These are phyloP conservation scores for Trematomus bernacchii DNA, from an alignment of 2,797 vertebrate genomes.

Conservation along the genomic window DNA sequence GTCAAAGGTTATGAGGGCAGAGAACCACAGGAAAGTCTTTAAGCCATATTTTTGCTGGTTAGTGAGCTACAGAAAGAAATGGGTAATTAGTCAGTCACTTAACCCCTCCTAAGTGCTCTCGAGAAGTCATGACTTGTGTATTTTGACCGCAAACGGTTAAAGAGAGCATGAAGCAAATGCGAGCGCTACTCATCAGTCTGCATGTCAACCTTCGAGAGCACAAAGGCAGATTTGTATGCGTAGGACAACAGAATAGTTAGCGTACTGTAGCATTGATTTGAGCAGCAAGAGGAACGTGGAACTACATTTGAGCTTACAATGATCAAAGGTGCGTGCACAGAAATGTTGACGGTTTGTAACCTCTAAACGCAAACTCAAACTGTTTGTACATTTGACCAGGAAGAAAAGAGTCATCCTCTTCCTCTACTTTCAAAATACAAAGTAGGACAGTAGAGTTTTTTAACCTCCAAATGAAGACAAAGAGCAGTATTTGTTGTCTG, in stretches of 20 bases:
- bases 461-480: constrained; percentile 19
- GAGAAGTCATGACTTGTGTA: constrained; percentile 13
- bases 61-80: constrained; percentile 46
- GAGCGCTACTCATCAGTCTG: background rate
- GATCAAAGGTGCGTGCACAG: background rate
- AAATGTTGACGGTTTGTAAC: background rate
- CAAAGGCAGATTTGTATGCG: background rate
- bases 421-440: background rate
- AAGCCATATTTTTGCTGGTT: background rate
- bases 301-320: background rate
- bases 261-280: background rate
- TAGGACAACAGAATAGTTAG: background rate
- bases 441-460: background rate
- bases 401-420: background rate
- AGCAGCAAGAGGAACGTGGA: background rate
- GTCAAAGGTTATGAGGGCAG: constrained; percentile 30
- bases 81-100: constrained; percentile 21
- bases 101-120: constrained; percentile 29
- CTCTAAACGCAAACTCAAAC: background rate
- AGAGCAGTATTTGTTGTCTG: background rate
- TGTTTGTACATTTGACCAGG: background rate
- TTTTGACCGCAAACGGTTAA: background rate
- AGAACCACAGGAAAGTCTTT: background rate
- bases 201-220: background rate
- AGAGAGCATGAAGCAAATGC: background rate